phyloP scores from a whole-genome alignment of 2,113 vertebrate genomes.

The Dromiciops gliroides region DNA sequence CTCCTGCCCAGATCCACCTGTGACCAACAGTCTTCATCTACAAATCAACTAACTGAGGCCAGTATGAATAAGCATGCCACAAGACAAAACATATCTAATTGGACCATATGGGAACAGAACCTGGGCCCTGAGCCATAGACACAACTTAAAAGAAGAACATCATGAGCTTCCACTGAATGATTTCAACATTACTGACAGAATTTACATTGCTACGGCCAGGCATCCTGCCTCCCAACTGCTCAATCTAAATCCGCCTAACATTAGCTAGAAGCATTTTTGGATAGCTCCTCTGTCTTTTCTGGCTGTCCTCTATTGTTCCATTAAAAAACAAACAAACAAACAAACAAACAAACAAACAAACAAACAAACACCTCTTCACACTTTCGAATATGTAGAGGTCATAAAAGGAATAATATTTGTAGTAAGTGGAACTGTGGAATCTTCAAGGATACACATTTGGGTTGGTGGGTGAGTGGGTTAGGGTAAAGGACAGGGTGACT shows the following conservation, averaged over 20 bases:
- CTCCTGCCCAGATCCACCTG: background rate
- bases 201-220: background rate
- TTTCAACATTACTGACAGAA: background rate
- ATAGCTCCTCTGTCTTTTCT: background rate
- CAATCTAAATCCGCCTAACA: background rate
- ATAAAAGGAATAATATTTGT: background rate
- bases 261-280: background rate
- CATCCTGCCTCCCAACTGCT: background rate
- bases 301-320: background rate
- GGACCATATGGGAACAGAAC: background rate
- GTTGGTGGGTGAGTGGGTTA: background rate
- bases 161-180: background rate
- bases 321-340: too few species aligned
- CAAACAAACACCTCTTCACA: too few species aligned
- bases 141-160: background rate
- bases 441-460: background rate
- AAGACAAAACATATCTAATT: background rate
- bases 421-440: background rate
- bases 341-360: too few species aligned
- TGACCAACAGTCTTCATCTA: background rate
- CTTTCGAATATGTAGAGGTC: background rate
- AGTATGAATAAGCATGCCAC: background rate
- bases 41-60: background rate
- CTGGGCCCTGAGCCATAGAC: background rate
- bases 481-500: background rate